These are phyloP conservation scores for Tachina grossa DNA, from an alignment of 2,888 invertebrate genomes.

Conservation along the genomic window DNA sequence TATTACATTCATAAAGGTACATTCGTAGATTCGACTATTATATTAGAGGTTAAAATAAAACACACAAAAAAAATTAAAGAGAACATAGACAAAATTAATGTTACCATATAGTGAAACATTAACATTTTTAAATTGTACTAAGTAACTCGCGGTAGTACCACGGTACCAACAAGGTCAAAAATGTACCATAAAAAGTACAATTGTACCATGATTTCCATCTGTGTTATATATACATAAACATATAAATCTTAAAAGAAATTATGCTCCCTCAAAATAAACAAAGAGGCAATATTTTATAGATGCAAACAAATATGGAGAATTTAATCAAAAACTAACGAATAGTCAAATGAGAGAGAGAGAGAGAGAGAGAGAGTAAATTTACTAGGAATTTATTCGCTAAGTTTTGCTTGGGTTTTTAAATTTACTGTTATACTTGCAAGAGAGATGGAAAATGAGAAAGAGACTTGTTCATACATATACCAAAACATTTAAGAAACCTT, in stretches of 20 bases:
- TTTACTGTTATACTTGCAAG: slow-evolving; percentile 28
- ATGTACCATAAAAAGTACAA: too few relatives aligned
- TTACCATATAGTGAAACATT: too few relatives aligned
- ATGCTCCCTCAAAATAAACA: background rate
- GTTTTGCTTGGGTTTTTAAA: background rate
- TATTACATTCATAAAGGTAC: too few relatives aligned
- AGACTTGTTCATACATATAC: too few relatives aligned
- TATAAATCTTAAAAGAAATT: background rate
- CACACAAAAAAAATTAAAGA: too few relatives aligned
- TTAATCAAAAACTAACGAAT: slow-evolving; percentile 27
- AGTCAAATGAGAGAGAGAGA: background rate
- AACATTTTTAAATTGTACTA: too few relatives aligned
- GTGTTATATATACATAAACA: background rate
- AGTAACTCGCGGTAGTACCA: too few relatives aligned
- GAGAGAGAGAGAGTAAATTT: background rate
- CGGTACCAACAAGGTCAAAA: too few relatives aligned
- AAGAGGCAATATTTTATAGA: background rate
- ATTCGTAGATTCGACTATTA: too few relatives aligned
- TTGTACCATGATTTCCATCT: too few relatives aligned
- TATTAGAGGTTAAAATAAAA: too few relatives aligned
- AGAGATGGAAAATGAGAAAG: background rate
- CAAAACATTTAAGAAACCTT: background rate
- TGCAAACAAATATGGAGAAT: slow-evolving; percentile 8
- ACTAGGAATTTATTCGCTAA: slow-evolving; percentile 16
- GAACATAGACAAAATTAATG: too few relatives aligned